Percentiles rank a stretch among this genome's conserved stretches.
phyloP scores from a whole-genome alignment of 2,888 invertebrate genomes.

The Plagiodera versicolora region DNA sequence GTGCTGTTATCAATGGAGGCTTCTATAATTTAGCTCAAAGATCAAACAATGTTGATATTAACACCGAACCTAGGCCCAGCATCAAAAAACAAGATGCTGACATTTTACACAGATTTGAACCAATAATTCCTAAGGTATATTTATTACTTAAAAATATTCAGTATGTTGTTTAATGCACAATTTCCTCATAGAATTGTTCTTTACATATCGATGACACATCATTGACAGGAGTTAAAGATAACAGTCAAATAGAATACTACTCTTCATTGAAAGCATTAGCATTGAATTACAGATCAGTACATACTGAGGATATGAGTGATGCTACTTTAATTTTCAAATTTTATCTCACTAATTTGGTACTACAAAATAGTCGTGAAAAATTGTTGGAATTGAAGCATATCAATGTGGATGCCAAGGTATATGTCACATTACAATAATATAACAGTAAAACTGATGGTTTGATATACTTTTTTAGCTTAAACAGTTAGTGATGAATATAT shows the following conservation, averaged over 20 bases:
- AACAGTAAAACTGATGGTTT: not conserved
- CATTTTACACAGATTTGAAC: slow-evolving; percentile 67
- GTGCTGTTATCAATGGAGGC: slow-evolving; percentile 61
- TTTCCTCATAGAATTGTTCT: slow-evolving; percentile 66
- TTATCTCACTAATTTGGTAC: slow-evolving; percentile 64
- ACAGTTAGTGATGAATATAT: slow-evolving; percentile 66
- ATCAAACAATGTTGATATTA: slow-evolving; percentile 27
- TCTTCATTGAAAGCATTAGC: slow-evolving; percentile 56
- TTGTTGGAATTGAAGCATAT: slow-evolving; percentile 60
- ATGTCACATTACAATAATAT: slow-evolving; percentile 15
- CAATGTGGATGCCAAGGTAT: slow-evolving; percentile 68
- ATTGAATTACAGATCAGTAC: slow-evolving; percentile 45
- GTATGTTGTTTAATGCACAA: not conserved
- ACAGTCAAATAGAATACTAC: slow-evolving; percentile 70
- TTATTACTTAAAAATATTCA: no score
- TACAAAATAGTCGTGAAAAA: slow-evolving; percentile 63
- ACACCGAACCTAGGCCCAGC: slow-evolving; percentile 27
- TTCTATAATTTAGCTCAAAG: slow-evolving; percentile 58
- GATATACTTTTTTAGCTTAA: slow-evolving; percentile 56
- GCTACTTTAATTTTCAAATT: slow-evolving; percentile 62
- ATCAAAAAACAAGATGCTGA: slow-evolving; percentile 56
- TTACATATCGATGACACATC: slow-evolving; percentile 71
- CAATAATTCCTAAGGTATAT: slow-evolving; percentile 77
- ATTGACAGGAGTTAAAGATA: slow-evolving; percentile 69
- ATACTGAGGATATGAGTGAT: slow-evolving; percentile 40